Conservation (phyloP, 2,113 vertebrate genomes). For the Porphyrio hochstetteri region DNA sequence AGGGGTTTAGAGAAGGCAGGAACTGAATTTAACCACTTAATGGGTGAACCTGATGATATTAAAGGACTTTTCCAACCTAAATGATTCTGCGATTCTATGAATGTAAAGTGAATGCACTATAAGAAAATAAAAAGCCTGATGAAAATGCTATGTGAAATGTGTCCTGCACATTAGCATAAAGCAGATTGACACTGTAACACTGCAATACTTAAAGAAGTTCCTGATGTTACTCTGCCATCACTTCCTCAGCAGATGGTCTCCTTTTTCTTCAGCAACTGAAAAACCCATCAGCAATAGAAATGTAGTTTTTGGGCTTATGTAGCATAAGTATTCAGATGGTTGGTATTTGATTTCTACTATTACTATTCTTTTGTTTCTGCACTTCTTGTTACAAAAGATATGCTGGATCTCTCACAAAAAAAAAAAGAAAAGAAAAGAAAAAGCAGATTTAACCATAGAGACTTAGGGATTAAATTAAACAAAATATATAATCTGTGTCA, state of each 20-base stretch:
- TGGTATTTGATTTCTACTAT: neutral
- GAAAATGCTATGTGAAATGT: neutral
- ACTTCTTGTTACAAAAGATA: neutral
- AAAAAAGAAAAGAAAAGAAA: neutral
- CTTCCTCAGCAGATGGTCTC: neutral
- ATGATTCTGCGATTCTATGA: neutral
- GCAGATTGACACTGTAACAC: rapidly evolving
- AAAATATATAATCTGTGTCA: neutral
- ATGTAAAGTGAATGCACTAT: neutral
- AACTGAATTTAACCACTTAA: neutral
- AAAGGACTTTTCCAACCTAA: too few relatives aligned
- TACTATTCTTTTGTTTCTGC: neutral
- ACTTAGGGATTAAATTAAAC: neutral
- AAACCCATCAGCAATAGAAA: neutral
- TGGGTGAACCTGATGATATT: too few relatives aligned
- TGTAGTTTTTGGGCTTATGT: neutral
- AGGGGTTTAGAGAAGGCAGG: neutral
- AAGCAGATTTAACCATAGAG: neutral
- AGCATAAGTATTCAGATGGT: neutral
- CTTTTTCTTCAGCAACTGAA: neutral
- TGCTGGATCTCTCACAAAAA: neutral
- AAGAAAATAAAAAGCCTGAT: neutral
- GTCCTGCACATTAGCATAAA: neutral
- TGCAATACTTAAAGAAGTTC: neutral
- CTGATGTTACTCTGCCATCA: neutral